phyloP scores from a whole-genome alignment of 1,140 invertebrate genomes.

The Ips nitidus region DNA sequence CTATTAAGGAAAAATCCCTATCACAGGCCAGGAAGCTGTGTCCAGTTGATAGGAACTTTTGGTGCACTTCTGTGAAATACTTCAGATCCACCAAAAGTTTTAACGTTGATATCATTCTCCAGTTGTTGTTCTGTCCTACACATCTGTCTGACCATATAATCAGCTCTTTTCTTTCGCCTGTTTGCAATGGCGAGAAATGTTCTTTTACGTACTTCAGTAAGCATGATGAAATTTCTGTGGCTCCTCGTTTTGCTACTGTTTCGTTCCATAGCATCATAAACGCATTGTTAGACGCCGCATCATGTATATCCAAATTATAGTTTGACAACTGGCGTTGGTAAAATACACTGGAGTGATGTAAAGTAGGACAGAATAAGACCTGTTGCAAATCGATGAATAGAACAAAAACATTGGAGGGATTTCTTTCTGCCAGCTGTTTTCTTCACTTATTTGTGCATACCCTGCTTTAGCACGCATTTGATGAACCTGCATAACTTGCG shows the following conservation, averaged over 20 bases:
- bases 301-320: slow-evolving; percentile 20
- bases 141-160: slow-evolving; percentile 26
- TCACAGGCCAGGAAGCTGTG: slow-evolving; percentile 25
- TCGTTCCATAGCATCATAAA: slow-evolving; percentile 29
- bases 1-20: slow-evolving; percentile 8
- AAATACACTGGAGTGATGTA: slow-evolving; percentile 15
- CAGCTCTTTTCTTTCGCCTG: slow-evolving; percentile 14
- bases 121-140: slow-evolving; percentile 16
- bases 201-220: slow-evolving; percentile 12
- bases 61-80: slow-evolving; percentile 9
- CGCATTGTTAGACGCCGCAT: slow-evolving; percentile 1
- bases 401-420: not conserved
- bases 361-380: slow-evolving; percentile 24
- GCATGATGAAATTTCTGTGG: slow-evolving; percentile 18
- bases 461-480: slow-evolving; percentile 9
- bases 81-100: not conserved
- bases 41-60: slow-evolving; percentile 15
- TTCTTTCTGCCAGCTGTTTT: not conserved
- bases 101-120: slow-evolving; percentile 1
- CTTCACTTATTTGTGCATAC: not conserved
- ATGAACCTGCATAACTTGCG: slow-evolving; percentile 10
- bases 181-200: not conserved
- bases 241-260: slow-evolving; percentile 18
- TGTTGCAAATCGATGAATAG: slow-evolving; percentile 25
- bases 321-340: slow-evolving; percentile 22